These are phyloP conservation scores for Tympanoctomys barrerae DNA, from an alignment of 2,797 vertebrate genomes.

Conservation along the genomic window DNA sequence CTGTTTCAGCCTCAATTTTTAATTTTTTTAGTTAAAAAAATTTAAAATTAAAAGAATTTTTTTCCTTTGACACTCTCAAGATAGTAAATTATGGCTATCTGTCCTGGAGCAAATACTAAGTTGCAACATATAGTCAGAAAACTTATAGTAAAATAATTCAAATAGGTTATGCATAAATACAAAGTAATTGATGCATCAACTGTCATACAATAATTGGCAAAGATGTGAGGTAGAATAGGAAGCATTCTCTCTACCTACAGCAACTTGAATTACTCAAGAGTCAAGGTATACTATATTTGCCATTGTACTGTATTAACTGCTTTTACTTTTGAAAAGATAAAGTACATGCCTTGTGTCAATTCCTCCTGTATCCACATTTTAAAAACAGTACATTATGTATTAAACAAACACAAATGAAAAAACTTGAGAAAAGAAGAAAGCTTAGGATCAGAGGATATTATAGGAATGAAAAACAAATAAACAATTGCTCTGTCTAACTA, in stretches of 20 bases:
- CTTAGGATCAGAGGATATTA: background rate
- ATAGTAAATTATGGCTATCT: background rate
- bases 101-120: background rate
- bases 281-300: background rate
- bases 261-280: background rate
- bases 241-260: background rate
- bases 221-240: background rate
- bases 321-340: background rate
- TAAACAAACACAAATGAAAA: background rate
- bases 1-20: too few species aligned
- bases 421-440: background rate
- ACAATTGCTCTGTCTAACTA: background rate
- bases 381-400: background rate
- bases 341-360: background rate
- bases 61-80: too few species aligned
- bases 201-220: background rate
- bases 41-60: too few species aligned
- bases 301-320: background rate
- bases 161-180: background rate
- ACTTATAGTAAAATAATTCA: background rate
- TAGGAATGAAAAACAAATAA: background rate
- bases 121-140: background rate
- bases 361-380: background rate
- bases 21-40: too few species aligned
- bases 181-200: background rate